These are phyloP conservation scores for Crax fasciolata DNA, from an alignment of 2,797 vertebrate species.

Conservation along the genomic window DNA sequence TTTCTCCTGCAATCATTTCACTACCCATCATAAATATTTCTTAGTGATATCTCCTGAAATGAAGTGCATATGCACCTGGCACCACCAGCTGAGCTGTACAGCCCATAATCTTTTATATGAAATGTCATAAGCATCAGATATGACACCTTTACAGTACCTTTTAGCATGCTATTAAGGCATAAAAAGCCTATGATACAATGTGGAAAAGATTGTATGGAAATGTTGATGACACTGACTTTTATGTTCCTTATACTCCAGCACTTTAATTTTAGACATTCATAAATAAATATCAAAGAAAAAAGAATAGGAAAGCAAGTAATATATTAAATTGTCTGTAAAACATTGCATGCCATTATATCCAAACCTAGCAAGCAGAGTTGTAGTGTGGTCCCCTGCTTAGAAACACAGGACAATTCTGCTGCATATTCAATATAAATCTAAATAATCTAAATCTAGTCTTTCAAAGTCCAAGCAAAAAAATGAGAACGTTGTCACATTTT, in stretches of 20 bases:
- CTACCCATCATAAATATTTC: slow-evolving; percentile 17
- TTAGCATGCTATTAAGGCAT: neutral
- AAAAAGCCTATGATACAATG: neutral
- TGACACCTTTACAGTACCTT: neutral
- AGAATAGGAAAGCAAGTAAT: neutral
- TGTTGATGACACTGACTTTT: neutral
- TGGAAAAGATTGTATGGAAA: neutral
- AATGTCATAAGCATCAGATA: slow-evolving; percentile 14
- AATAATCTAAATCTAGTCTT: neutral
- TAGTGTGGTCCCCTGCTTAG: neutral
- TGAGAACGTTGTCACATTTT: neutral
- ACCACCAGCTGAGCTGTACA: slow-evolving; percentile 20
- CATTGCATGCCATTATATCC: neutral
- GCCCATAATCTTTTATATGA: slow-evolving; percentile 17
- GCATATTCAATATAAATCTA: neutral
- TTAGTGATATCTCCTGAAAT: slow-evolving; percentile 25
- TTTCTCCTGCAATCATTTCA: neutral
- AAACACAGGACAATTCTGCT: neutral
- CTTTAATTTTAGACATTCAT: neutral
- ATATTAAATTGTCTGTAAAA: neutral
- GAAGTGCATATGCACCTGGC: neutral
- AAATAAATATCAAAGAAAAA: slow-evolving; percentile 13
- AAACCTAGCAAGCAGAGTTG: neutral
- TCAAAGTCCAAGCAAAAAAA: neutral
- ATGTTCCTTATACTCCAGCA: neutral